A percentile compares a stretch with the other conserved stretches of the same genome.
Conservation (phyloP, 2,888 invertebrate species). For the Chaetoderma sp. region DNA sequence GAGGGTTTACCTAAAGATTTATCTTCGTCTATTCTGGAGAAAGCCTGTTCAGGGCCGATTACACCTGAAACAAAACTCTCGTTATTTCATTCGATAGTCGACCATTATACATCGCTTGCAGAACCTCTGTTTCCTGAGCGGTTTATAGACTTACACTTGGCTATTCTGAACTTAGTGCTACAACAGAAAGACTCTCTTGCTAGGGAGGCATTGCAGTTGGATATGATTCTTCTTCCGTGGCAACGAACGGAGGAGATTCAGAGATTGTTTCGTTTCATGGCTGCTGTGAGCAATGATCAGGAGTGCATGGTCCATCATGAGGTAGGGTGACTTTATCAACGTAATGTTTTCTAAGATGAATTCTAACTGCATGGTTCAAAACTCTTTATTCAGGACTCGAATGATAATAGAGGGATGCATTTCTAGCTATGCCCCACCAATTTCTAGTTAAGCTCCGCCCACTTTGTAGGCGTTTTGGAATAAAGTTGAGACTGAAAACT, state of each 20-base stretch:
- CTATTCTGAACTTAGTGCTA: slow-evolving; percentile 60
- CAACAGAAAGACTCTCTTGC: slow-evolving; percentile 47
- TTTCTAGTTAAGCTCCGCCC: too few species aligned
- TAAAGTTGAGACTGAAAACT: too few species aligned
- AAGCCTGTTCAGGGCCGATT: slow-evolving; percentile 46
- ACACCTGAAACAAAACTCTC: slow-evolving; percentile 52
- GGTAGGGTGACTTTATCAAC: slow-evolving; percentile 43
- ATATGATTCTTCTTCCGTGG: slow-evolving; percentile 57
- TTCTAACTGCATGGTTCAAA: too few species aligned
- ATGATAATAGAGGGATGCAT: too few species aligned
- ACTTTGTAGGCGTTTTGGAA: too few species aligned
- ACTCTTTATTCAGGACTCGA: too few species aligned
- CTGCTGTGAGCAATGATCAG: slow-evolving; percentile 47
- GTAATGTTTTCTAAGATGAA: not conserved
- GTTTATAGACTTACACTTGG: slow-evolving; percentile 62
- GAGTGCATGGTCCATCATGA: slow-evolving; percentile 46
- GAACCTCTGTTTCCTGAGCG: slow-evolving; percentile 58
- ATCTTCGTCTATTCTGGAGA: slow-evolving; percentile 54
- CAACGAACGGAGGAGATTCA: slow-evolving; percentile 58
- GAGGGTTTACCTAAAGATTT: slow-evolving; percentile 14
- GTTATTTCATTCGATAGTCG: slow-evolving; percentile 56
- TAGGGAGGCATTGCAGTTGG: slow-evolving; percentile 58
- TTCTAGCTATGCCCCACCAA: too few species aligned
- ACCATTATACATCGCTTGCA: slow-evolving; percentile 46
- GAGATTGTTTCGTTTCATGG: slow-evolving; percentile 60